A percentile compares a stretch with the other conserved stretches of the same genome.
Conservation (phyloP, 2,888 invertebrate species). For the Carcina quercana region DNA sequence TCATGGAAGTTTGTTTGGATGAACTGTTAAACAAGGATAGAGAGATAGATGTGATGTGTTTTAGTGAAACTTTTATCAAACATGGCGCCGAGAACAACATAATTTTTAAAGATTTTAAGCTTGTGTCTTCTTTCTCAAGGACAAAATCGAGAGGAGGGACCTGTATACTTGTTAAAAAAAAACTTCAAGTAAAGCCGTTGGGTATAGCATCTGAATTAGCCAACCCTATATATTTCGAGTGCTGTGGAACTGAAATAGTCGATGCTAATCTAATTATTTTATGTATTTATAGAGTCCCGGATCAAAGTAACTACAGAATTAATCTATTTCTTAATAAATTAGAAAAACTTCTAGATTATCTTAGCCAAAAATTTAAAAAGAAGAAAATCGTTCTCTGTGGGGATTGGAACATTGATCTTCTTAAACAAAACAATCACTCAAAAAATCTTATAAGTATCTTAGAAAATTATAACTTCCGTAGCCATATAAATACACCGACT, state of each 20-base stretch:
- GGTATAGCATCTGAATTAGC: background rate
- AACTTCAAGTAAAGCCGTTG: background rate
- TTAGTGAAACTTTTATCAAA: slow-evolving; percentile 5
- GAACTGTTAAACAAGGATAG: background rate
- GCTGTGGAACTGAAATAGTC: slow-evolving; percentile 3
- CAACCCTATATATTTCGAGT: slow-evolving; percentile 3
- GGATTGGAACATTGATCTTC: slow-evolving; percentile 9
- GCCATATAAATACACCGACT: slow-evolving; percentile 8
- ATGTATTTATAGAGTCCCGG: slow-evolving; percentile 5
- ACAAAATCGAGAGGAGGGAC: slow-evolving; percentile 5
- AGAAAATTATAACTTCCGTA: slow-evolving; percentile 5
- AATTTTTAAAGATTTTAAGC: slow-evolving; percentile 3
- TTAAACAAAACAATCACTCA: background rate
- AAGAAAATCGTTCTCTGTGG: slow-evolving; percentile 7
- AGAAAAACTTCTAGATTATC: background rate
- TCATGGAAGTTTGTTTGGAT: slow-evolving; percentile 1
- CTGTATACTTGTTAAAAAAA: slow-evolving; percentile 1
- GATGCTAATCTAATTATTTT: slow-evolving; percentile 1
- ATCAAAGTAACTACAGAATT: slow-evolving; percentile 1
- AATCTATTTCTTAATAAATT: slow-evolving; percentile 7
- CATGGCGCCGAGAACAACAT: slow-evolving; percentile 3
- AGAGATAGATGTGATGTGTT: slow-evolving; percentile 5
- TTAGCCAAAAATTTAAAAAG: slow-evolving; percentile 1
- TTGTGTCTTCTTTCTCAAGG: slow-evolving; percentile 2
- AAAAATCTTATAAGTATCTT: slow-evolving; percentile 1